phyloP scores from a whole-genome alignment of 2,888 invertebrate genomes.

The Tetanocera ferruginea region DNA sequence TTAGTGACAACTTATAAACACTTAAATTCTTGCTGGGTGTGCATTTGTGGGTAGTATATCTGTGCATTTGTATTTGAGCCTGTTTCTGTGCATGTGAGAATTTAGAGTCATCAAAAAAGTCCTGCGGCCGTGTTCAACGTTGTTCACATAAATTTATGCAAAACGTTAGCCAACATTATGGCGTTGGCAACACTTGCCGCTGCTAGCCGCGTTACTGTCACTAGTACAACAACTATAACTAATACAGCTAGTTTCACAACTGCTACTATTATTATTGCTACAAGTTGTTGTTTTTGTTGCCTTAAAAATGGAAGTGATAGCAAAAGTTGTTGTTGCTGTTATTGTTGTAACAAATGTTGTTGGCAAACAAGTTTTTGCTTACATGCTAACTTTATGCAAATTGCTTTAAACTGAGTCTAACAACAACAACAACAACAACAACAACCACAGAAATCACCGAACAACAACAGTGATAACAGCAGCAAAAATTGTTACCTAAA shows the following conservation, averaged over 20 bases:
- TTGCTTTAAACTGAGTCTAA: background rate
- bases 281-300: no score
- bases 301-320: no score
- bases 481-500: background rate
- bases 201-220: no score
- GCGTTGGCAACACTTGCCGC: background rate
- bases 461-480: background rate
- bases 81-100: background rate
- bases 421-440: background rate
- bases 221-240: no score
- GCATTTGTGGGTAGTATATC: background rate
- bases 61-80: background rate
- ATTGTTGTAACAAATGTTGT: background rate
- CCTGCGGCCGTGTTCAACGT: constrained; percentile 3
- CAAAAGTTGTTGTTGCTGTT: constrained; percentile 7
- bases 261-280: no score
- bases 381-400: constrained; percentile 27
- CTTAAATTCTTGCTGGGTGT: background rate
- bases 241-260: no score
- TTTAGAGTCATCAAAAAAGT: background rate
- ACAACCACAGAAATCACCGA: background rate
- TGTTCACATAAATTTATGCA: constrained; percentile 9
- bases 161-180: background rate
- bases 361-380: constrained; percentile 21
- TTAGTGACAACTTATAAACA: no score